phyloP scores from a whole-genome alignment of 2,888 invertebrate genomes.

The Eristalis intricaria region DNA sequence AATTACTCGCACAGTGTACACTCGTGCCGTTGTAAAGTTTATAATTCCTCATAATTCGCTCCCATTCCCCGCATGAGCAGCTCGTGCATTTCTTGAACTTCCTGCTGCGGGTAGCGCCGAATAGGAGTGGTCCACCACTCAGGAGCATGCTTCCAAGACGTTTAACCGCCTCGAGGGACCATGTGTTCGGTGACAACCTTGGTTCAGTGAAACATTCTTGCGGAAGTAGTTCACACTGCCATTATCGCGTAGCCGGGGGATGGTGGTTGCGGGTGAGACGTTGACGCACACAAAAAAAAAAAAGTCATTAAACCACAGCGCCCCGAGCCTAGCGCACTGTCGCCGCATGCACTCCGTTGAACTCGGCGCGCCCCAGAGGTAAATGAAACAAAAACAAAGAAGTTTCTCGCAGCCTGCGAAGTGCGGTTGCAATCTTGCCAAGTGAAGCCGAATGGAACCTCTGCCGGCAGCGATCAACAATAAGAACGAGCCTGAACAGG shows the following conservation, averaged over 20 bases:
- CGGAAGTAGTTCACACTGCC: not conserved
- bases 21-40: not conserved
- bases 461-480: conserved; percentile 12
- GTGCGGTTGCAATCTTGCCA: conserved; percentile 7
- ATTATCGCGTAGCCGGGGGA: not conserved
- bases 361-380: not conserved
- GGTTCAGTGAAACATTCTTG: not conserved
- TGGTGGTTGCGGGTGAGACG: too few species aligned
- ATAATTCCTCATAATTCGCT: not conserved
- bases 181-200: not conserved
- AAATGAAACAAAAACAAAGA: conserved; percentile 2
- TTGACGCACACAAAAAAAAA: conserved; percentile 5
- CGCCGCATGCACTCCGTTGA: conserved; percentile 22
- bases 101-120: not conserved
- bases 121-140: not conserved
- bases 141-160: not conserved
- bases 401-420: not conserved
- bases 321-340: not conserved
- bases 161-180: not conserved
- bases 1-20: not conserved
- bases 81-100: not conserved
- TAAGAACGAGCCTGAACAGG: not conserved
- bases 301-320: not conserved
- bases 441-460: not conserved
- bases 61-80: not conserved